Evolutionary conservation across 1,140 invertebrate species (phyloP), one percentile per base, ranked within the genome.

Genomic region (Dreissena rostriformis): DNA sequence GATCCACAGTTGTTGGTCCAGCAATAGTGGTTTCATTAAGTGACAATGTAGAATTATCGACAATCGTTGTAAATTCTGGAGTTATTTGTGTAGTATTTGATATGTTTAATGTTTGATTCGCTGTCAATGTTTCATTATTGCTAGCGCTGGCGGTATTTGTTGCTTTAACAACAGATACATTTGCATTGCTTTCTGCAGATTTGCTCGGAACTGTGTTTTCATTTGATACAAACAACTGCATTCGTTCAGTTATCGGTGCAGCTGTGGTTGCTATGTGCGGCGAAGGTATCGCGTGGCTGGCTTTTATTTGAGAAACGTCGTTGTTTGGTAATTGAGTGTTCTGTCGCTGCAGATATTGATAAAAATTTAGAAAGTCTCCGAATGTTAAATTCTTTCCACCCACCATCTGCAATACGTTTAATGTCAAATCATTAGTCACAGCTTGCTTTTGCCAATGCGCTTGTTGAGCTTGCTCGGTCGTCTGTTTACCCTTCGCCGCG

Each of bases 1-100:
- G 79, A 51, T 81, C 79, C 55, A 81, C 73, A 22, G 79, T 81
- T 39, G 39, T 39, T 39, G 39, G 39, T 39, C 39, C 39, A 39
- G 39, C 39, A 39, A 39, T 8, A 39, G 39, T 39, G 4, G 39
- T 39, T 39, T 39, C 4, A 53, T 73, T 53, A 15, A 51, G 24
- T 22, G 51, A 53, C 15, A 55, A 22, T 29, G 52, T 75, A n/a
- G 68, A 71, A 39, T 14, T 39, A 15, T 29, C 29, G 11, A 10
- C 28, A n/a, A 26, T 66, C 29, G 63, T 77, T 65, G 55, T 52
- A 0, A 57, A 61, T 61, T 29, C 53, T 24, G 29, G 12, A 14
- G 22, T 29, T 29, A 61, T 52, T n/a, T 26, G 15, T 17, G 49
- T 22, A 17, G 72, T 57, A 11, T 52, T 61, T n/a, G 52, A 53